Conservation (phyloP, 2,797 vertebrate species). For the Trichosurus vulpecula region DNA sequence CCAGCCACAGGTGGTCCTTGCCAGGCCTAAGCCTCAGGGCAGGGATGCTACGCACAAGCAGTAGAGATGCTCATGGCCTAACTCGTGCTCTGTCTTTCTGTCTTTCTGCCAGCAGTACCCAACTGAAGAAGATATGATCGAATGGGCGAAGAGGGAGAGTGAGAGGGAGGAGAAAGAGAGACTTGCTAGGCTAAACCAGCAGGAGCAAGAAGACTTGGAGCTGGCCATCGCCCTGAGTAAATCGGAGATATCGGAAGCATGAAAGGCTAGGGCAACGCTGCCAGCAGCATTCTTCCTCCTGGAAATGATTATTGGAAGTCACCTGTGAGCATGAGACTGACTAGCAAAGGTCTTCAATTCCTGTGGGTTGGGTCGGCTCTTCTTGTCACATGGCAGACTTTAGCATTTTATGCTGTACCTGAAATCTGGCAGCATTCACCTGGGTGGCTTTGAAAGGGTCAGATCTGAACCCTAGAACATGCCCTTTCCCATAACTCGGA, state of each 20-base stretch:
- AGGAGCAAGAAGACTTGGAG: constrained; percentile 98
- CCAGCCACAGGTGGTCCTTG: neutral
- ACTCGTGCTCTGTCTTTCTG: constrained; percentile 47
- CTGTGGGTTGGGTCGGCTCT: constrained; percentile 78
- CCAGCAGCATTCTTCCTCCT: constrained; percentile 77
- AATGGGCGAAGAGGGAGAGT: constrained; percentile 99
- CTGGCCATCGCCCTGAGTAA: constrained; percentile 99
- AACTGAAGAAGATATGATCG: constrained; percentile 99
- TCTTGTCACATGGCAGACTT: constrained; percentile 54
- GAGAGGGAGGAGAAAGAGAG: constrained; percentile 97
- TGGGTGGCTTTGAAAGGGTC: constrained; percentile 48
- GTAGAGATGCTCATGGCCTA: neutral
- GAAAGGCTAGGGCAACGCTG: constrained; percentile 74
- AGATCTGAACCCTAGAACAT: constrained; percentile 48
- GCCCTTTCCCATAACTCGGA: constrained; percentile 53
- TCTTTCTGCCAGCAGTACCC: constrained; percentile 91
- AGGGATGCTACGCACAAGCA: neutral
- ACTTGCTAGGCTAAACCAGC: constrained; percentile 94
- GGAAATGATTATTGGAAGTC: constrained; percentile 82
- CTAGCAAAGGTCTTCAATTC: constrained; percentile 80
- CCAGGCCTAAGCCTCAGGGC: neutral
- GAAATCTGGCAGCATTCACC: constrained; percentile 67
- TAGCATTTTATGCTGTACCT: constrained; percentile 43
- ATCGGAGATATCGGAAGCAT: constrained; percentile 96
- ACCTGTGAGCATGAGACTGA: constrained; percentile 80